Evolutionary conservation across 2,113 vertebrate genomes (phyloP), one percentile per base, ranked within the genome.

Genomic region (Eolophus roseicapilla): DNA sequence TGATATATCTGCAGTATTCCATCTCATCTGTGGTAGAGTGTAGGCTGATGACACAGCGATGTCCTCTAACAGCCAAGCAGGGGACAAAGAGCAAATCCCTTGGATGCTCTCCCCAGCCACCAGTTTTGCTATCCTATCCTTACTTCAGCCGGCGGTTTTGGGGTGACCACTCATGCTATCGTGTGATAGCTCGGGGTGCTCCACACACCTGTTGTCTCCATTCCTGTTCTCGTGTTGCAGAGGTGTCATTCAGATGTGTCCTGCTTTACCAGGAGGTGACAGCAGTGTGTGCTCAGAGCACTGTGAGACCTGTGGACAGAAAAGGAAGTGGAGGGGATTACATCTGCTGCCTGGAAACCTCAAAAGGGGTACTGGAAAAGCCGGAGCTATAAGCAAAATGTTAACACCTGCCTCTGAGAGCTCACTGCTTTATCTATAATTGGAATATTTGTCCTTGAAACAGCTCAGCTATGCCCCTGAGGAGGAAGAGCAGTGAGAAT

Each of bases 371-470:
- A 39, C 47, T 86, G 64, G 33, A 63, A 80, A 85, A 76, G 29
- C 33, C 4, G 2, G 21, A 43, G 18, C 37, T 27, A 29, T 33
- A 80, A 70, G 62, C 23, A 76, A 67, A 67, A 83, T 71, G 35
- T 55, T 77, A 92, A 33, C 82, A 88, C 71, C 75, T 87, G 71
- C 59, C 46, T 55, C 60, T 47, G 47, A 92, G 82, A 86, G 35
- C 50, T 86, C 76, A 33, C n/a, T 23, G 5, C 64, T 95, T 96
- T 77, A 33, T 67, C 85, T 93, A 4, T 78, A 86, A 77, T 86
- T 92, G 85, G 79, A 88, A 63, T 86, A 93, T 86, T 86, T 86
- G 82, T 67, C 85, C 78, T 86, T 93, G 88, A 88, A 70, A 75
- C 49, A 85, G 82, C 39, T 94, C 81, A 90, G 74, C 78, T 77